Conservation (phyloP, 2,113 vertebrate genomes). For the Oreochromis aureus region DNA sequence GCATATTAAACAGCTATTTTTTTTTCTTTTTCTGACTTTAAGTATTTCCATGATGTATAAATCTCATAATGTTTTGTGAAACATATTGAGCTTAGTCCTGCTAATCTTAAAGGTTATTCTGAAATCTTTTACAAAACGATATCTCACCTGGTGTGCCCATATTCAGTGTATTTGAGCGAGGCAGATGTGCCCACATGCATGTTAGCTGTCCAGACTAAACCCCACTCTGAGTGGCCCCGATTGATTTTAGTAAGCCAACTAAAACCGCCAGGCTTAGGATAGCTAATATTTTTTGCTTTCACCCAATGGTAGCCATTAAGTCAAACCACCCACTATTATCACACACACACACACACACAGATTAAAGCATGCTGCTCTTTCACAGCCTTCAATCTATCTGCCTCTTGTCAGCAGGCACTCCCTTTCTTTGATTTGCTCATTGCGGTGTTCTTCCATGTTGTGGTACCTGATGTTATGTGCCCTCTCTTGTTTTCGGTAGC, state of each 20-base stretch:
- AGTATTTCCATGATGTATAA: not conserved
- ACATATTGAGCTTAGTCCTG: not conserved
- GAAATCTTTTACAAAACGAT: not conserved
- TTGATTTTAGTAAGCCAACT: not conserved
- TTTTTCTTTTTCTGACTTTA: not conserved
- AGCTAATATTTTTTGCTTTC: conserved; percentile 1
- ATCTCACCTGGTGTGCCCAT: not conserved
- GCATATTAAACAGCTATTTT: not conserved
- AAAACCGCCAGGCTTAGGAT: not conserved
- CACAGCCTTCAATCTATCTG: not conserved
- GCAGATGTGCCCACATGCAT: not conserved
- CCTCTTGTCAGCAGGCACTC: not conserved
- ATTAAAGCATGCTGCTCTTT: not conserved
- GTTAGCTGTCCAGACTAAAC: not conserved
- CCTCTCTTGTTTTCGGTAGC: not conserved
- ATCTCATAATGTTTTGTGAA: not conserved
- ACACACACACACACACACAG: not conserved
- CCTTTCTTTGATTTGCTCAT: conserved; percentile 23
- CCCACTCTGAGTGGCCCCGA: not conserved
- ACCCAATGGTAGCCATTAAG: not conserved
- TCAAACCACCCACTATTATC: not conserved
- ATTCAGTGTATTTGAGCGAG: not conserved
- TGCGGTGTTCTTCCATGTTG: conserved; percentile 18
- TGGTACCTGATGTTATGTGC: not conserved
- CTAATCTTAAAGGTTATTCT: not conserved